phyloP scores from a whole-genome alignment of 2,113 vertebrate species.

The Cryptotis parvus region DNA sequence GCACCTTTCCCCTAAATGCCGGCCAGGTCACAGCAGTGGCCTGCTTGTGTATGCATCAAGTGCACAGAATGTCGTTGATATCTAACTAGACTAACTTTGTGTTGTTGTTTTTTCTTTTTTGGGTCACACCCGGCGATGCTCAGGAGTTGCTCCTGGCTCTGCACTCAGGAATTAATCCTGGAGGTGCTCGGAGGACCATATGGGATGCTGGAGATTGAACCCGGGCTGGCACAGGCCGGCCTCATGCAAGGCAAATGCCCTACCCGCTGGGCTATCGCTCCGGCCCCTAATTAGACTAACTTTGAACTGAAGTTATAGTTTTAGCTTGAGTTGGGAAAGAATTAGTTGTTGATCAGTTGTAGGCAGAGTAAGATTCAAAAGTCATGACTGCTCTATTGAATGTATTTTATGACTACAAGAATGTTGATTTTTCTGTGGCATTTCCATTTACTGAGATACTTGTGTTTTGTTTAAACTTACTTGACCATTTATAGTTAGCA shows the following conservation, averaged over 20 bases:
- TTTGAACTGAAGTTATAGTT: conserved; percentile 34
- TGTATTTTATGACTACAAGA: conserved; percentile 11
- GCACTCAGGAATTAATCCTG: no score
- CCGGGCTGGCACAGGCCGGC: no score
- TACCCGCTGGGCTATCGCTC: no score
- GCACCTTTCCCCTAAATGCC: conserved; percentile 3
- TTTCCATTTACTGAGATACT: conserved; percentile 27
- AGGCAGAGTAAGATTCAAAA: conserved; percentile 28
- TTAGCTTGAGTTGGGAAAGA: neutral
- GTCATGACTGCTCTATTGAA: conserved; percentile 20
- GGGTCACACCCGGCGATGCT: no score
- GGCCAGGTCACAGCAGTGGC: neutral
- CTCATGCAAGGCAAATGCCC: no score
- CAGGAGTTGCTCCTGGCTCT: no score
- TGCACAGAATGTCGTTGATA: neutral
- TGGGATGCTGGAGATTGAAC: no score
- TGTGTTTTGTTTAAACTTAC: conserved; percentile 40
- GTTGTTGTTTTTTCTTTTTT: neutral
- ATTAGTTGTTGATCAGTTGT: conserved; percentile 25
- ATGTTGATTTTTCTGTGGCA: conserved; percentile 35
- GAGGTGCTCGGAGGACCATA: no score
- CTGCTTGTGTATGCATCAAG: neutral
- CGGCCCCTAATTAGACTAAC: no score
- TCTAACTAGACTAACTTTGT: conserved; percentile 17
- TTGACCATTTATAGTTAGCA: neutral